Percentiles rank a stretch among this genome's conserved stretches.
Evolutionary conservation across 2,888 invertebrate species (phyloP).

Genomic region (Trichogramma dendrolimi): DNA sequence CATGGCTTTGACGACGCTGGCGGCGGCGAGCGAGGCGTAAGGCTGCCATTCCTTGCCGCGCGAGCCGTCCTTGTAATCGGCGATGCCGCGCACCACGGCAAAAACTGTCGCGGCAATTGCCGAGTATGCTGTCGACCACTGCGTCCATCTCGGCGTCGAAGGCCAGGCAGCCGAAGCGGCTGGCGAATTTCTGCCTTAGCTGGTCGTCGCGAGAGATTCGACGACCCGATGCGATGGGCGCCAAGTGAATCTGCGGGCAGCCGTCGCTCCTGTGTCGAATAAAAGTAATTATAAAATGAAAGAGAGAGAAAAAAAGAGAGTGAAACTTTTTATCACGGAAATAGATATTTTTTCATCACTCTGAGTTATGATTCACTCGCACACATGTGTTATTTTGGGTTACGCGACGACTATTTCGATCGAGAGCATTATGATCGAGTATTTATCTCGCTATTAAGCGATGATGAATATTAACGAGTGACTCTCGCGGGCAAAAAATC

Average conservation of each 20-base stretch:
- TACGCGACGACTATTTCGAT: no score
- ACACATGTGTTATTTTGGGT: no score
- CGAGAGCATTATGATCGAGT: no score
- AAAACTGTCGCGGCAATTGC: constrained; percentile 92
- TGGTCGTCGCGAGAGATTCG: constrained; percentile 75
- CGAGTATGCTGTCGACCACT: constrained; percentile 86
- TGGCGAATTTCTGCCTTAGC: constrained; percentile 79
- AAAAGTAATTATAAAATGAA: not conserved
- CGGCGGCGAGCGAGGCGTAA: constrained; percentile 88
- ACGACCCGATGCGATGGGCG: constrained; percentile 77
- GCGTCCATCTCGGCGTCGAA: constrained; percentile 94
- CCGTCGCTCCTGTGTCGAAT: constrained; percentile 53
- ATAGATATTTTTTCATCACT: not conserved
- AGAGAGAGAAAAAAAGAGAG: not conserved
- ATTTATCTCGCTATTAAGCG: no score
- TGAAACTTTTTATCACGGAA: not conserved
- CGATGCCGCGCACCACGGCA: constrained; percentile 77
- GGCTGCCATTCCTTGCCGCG: constrained; percentile 95
- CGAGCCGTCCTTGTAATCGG: constrained; percentile 93
- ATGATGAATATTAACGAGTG: no score
- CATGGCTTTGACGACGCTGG: constrained; percentile 87
- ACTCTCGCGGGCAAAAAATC: no score
- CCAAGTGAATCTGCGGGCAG: constrained; percentile 66
- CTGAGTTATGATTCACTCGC: constrained; percentile 5
- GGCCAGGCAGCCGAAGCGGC: constrained; percentile 76